Conservation (phyloP, 2,113 vertebrate genomes). For the Mustelus asterias region DNA sequence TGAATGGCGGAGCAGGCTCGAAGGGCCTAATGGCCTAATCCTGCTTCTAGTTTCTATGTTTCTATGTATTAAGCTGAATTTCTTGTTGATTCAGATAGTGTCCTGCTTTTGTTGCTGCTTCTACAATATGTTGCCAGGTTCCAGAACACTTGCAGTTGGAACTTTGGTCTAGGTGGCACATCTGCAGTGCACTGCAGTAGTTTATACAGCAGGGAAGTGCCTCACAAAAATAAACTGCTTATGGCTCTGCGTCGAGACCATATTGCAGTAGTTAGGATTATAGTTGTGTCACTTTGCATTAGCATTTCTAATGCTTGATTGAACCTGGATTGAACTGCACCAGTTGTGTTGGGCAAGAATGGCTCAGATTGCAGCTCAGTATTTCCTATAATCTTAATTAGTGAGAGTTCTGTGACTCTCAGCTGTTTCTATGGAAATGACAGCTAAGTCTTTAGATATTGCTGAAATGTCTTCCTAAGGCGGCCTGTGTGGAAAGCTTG, state of each 20-base stretch:
- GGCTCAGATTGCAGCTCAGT: neutral
- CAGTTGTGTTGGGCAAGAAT: neutral
- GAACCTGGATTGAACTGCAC: neutral
- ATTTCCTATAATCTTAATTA: neutral
- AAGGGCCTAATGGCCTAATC: too few relatives aligned
- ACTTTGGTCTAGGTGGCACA: neutral
- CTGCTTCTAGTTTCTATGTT: too few relatives aligned
- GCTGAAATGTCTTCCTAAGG: neutral
- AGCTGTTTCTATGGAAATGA: constrained; percentile 2
- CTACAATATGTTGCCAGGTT: neutral
- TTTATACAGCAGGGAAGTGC: neutral
- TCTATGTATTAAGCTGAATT: neutral
- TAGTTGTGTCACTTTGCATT: neutral
- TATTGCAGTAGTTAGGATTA: neutral
- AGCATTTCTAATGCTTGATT: neutral
- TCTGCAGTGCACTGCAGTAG: neutral
- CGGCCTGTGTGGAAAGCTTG: neutral
- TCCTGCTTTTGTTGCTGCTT: neutral
- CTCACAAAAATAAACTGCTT: neutral
- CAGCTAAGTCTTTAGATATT: neutral
- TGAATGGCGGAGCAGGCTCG: too few relatives aligned
- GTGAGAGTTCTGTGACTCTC: neutral
- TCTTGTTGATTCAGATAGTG: neutral
- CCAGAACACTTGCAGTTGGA: neutral
- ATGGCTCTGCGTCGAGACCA: neutral